Conservation (phyloP, 1,140 invertebrate species). For the Ceratina japonica region DNA sequence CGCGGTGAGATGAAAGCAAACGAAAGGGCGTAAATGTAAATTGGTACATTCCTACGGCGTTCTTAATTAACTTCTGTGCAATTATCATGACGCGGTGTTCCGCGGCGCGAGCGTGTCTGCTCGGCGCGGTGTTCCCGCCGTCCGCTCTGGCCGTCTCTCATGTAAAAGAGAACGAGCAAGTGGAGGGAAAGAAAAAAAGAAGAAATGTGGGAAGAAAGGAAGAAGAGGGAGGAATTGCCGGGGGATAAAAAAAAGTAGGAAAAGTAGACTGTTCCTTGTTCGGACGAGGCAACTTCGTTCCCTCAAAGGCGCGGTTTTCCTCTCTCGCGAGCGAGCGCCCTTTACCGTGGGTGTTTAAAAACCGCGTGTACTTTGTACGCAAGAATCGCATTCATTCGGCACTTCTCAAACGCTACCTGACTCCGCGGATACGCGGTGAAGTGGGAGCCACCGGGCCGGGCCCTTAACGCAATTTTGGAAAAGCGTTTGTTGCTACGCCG, state of each 20-base stretch:
- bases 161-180: background rate
- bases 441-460: constrained; percentile 8
- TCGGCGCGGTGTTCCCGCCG: background rate
- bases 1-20: constrained; percentile 49
- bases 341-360: constrained; percentile 43
- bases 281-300: constrained; percentile 38
- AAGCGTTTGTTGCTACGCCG: constrained; percentile 36
- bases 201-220: background rate
- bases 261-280: constrained; percentile 42
- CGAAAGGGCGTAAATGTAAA: constrained; percentile 65
- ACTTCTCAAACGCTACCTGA: constrained; percentile 48
- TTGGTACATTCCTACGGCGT: constrained; percentile 57
- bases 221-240: background rate
- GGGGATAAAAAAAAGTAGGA: background rate
- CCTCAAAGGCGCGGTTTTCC: constrained; percentile 34
- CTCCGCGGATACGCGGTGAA: constrained; percentile 42
- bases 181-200: constrained; percentile 6
- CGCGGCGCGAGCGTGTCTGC: constrained; percentile 33
- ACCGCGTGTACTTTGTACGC: constrained; percentile 33
- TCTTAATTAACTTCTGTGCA: constrained; percentile 69
- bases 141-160: constrained; percentile 27
- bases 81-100: constrained; percentile 60
- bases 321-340: constrained; percentile 1
- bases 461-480: constrained; percentile 46
- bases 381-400: constrained; percentile 49